Conservation (phyloP, 2,797 vertebrate genomes). For the Chrosomus eos region DNA sequence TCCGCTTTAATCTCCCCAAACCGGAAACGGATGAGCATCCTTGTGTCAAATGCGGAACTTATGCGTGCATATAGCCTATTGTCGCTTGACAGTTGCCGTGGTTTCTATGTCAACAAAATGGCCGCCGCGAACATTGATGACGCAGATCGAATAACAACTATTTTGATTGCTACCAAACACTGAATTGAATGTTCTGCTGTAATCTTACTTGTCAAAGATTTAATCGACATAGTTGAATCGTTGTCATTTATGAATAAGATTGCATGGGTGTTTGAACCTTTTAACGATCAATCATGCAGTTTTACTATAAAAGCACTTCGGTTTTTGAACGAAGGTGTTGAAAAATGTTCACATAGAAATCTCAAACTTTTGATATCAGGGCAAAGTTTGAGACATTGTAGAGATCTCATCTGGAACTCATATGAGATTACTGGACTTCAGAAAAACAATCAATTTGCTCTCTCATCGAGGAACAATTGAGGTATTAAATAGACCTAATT, state of each 20-base stretch:
- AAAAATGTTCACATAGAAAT: background rate
- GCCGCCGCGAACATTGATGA: no score
- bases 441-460: background rate
- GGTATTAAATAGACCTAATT: background rate
- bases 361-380: background rate
- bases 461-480: background rate
- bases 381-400: background rate
- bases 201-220: no score
- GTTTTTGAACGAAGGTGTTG: background rate
- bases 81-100: no score
- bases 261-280: background rate
- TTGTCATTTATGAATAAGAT: background rate
- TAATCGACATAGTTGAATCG: background rate
- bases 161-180: no score
- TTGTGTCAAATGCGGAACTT: no score
- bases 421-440: background rate
- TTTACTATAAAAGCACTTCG: background rate
- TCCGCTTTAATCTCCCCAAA: no score
- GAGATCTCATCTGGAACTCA: background rate
- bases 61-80: no score
- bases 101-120: no score
- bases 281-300: no score
- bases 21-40: no score
- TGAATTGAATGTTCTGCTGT: no score
- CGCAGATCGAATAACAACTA: no score